Evolutionary conservation across 2,888 invertebrate species (phyloP).

Genomic region (Drosophila meridionalis): DNA sequence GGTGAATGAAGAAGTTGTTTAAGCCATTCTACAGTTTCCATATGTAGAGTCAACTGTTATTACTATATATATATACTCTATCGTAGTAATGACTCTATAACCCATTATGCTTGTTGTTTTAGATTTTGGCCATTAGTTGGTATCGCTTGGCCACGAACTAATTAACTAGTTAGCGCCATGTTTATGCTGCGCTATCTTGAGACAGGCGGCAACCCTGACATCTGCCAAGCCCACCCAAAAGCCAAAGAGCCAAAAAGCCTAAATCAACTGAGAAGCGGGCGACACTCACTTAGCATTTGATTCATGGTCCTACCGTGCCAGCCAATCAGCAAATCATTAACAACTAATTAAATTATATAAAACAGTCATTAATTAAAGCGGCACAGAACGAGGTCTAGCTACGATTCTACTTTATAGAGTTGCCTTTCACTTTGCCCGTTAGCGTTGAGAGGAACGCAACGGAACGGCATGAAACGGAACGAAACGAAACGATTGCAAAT

Average conservation of each 20-base stretch:
- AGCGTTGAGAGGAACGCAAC: constrained; percentile 23
- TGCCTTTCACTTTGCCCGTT: constrained; percentile 64
- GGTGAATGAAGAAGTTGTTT: not conserved
- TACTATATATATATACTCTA: not conserved
- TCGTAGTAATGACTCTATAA: not conserved
- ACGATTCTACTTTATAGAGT: constrained; percentile 35
- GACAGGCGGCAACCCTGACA: constrained; percentile 68
- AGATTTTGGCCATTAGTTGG: constrained; percentile 50
- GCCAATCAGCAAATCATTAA: constrained; percentile 77
- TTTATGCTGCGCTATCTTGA: constrained; percentile 40
- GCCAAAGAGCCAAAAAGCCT: constrained; percentile 1
- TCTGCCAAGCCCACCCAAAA: constrained; percentile 74
- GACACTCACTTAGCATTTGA: constrained; percentile 65
- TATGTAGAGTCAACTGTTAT: not conserved
- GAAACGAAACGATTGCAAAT: constrained; percentile 55
- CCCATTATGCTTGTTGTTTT: not conserved
- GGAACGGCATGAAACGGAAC: constrained; percentile 5
- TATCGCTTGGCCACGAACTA: constrained; percentile 62
- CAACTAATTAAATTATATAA: constrained; percentile 80
- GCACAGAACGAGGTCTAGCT: constrained; percentile 28
- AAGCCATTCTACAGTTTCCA: not conserved
- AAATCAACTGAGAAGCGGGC: constrained; percentile 16
- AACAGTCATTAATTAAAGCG: constrained; percentile 75
- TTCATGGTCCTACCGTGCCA: constrained; percentile 58
- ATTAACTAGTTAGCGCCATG: constrained; percentile 67